Evolutionary conservation across 2,113 vertebrate species (phyloP).

Genomic region (Cathartes aura): DNA sequence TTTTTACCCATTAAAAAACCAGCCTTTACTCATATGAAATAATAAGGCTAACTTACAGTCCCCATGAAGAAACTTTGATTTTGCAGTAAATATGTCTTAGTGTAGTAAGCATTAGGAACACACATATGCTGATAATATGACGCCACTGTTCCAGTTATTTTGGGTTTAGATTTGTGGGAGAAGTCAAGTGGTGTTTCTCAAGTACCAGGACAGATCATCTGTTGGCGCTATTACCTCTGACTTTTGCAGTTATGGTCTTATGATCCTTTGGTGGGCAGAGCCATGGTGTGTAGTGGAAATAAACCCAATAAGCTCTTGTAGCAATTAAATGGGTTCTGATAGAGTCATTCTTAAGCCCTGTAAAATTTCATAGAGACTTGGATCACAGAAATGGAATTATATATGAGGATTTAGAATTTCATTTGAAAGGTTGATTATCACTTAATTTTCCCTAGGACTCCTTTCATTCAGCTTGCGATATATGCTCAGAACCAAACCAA

Average conservation of each 20-base stretch:
- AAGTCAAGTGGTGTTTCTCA: neutral
- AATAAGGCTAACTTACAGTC: neutral
- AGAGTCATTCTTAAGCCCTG: neutral
- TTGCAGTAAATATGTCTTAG: neutral
- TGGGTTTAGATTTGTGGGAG: neutral
- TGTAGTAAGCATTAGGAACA: neutral
- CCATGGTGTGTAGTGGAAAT: too few relatives aligned
- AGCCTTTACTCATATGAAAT: neutral
- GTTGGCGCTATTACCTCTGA: too few relatives aligned
- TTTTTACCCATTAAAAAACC: neutral
- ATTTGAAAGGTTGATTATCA: neutral
- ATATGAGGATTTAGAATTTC: neutral
- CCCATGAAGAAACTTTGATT: neutral
- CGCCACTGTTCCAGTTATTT: neutral
- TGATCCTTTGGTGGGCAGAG: neutral
- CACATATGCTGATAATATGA: accelerated
- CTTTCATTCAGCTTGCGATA: neutral
- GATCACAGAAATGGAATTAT: neutral
- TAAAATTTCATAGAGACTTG: neutral
- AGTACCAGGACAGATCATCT: neutral
- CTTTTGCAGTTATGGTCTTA: neutral
- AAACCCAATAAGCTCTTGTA: neutral
- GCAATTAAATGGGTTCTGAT: neutral
- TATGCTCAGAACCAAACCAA: neutral
- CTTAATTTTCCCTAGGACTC: neutral